phyloP scores from a whole-genome alignment of 2,797 vertebrate genomes.

The Lacerta viridis region DNA sequence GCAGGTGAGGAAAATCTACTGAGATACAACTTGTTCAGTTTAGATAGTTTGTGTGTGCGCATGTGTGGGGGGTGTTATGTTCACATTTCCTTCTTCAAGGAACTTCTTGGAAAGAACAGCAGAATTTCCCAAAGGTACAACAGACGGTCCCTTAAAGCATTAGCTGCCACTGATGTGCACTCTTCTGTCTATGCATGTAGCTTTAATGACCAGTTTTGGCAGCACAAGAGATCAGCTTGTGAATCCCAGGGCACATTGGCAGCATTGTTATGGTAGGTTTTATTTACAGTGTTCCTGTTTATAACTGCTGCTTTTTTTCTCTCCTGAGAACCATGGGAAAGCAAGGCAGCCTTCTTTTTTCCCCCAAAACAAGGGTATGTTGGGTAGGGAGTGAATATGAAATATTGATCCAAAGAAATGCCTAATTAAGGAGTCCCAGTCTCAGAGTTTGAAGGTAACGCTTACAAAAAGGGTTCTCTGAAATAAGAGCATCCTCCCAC shows the following conservation, averaged over 20 bases:
- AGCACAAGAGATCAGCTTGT: background rate
- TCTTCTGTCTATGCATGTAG: background rate
- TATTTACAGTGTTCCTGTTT: slow-evolving; percentile 26
- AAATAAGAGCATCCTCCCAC: background rate
- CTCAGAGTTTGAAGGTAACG: slow-evolving; percentile 10
- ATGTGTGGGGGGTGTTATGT: slow-evolving; percentile 2
- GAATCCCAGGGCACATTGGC: background rate
- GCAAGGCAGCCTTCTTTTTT: background rate
- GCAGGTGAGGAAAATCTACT: background rate
- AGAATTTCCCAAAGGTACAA: slow-evolving; percentile 19
- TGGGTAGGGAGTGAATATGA: background rate
- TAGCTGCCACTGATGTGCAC: slow-evolving; percentile 17
- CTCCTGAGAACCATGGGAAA: background rate
- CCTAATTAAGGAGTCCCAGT: background rate
- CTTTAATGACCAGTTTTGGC: slow-evolving; percentile 32
- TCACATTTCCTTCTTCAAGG: slow-evolving; percentile 31
- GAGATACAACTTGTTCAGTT: background rate
- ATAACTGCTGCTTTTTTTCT: background rate
- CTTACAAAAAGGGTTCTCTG: background rate
- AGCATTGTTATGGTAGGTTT: slow-evolving; percentile 1
- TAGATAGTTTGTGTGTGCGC: background rate
- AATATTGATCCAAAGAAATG: background rate
- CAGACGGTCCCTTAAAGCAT: slow-evolving; percentile 10
- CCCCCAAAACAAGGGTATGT: slow-evolving; percentile 11
- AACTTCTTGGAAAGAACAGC: slow-evolving; percentile 24